Percentiles rank a stretch among this genome's conserved stretches.
phyloP scores from a whole-genome alignment of 37 sponge, comb jelly and placozoan species.

The Haliclona indistincta region DNA sequence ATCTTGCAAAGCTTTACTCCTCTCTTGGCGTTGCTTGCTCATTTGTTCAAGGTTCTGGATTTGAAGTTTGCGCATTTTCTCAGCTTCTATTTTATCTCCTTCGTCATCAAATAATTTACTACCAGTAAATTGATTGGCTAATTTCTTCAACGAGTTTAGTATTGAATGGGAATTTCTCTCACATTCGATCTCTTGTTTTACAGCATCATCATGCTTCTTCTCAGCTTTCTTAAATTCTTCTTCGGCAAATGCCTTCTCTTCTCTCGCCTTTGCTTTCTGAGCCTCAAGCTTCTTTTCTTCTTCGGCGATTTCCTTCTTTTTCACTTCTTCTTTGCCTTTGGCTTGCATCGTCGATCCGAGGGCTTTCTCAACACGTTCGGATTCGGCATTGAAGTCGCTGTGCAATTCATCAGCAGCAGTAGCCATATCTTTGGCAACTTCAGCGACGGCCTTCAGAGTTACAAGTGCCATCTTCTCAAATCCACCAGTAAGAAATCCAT shows the following conservation, averaged over 20 bases:
- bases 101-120: no score
- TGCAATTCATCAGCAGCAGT: constrained; percentile 46
- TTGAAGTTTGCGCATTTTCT: no score
- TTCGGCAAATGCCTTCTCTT: no score
- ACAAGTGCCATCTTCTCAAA: constrained; percentile 55
- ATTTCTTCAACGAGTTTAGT: no score
- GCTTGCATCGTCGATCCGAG: constrained; percentile 10
- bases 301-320: not conserved
- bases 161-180: no score
- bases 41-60: no score
- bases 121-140: no score
- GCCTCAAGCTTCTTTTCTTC: no score
- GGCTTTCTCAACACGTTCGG: not conserved
- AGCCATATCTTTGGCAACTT: constrained; percentile 42
- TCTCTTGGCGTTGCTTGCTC: not conserved
- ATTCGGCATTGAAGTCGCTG: constrained; percentile 32
- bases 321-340: not conserved
- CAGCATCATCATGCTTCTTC: no score
- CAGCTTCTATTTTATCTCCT: not conserved
- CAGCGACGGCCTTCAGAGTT: constrained; percentile 18
- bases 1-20: constrained; percentile 18
- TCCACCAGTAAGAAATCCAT: constrained; percentile 42
- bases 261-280: no score
- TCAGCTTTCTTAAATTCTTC: no score
- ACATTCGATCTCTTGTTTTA: no score